phyloP scores from a whole-genome alignment of 2,888 invertebrate species.

The Tipula vernalis region DNA sequence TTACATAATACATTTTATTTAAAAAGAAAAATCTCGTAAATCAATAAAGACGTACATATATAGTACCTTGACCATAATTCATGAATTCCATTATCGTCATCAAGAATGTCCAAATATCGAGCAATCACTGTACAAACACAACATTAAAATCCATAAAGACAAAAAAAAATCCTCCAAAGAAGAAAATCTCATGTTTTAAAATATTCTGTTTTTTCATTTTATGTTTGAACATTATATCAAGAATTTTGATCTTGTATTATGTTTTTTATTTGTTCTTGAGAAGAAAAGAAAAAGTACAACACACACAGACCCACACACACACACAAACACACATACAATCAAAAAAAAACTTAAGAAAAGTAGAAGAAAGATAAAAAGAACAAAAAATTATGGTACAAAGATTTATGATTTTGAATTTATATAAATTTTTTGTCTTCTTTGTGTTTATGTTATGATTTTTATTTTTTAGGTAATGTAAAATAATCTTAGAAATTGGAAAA shows the following conservation, averaged over 20 bases:
- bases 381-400: background rate
- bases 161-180: background rate
- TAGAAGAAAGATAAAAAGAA: background rate
- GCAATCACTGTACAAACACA: background rate
- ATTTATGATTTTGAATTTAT: background rate
- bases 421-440: background rate
- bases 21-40: background rate
- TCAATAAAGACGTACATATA: background rate
- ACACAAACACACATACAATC: background rate
- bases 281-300: conserved; percentile 1
- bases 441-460: background rate
- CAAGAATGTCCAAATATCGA: background rate
- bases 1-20: background rate
- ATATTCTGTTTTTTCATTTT: background rate
- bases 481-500: background rate
- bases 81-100: background rate
- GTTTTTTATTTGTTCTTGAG: background rate
- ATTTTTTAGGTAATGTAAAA: background rate
- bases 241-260: background rate
- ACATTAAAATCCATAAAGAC: conserved; percentile 4
- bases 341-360: background rate
- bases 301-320: background rate
- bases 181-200: background rate
- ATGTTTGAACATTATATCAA: background rate
- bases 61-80: background rate